Conservation (phyloP, 2,113 vertebrate genomes). For the Alexandromys fortis region DNA sequence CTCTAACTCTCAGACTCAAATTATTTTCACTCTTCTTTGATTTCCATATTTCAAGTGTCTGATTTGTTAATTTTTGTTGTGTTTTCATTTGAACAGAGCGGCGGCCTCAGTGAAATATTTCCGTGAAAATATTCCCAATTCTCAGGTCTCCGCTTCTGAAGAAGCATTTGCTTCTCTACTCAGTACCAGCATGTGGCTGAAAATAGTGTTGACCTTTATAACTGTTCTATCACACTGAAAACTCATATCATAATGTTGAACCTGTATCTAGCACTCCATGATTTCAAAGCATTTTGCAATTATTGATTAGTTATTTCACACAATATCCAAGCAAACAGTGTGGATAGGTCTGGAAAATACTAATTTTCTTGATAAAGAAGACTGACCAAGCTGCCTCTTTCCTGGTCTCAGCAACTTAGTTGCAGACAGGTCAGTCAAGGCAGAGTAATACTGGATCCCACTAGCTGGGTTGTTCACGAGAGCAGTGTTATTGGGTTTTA, state of each 20-base stretch:
- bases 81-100: conserved; percentile 29
- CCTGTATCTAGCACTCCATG: conserved; percentile 46
- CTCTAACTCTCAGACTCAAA: neutral
- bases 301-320: conserved; percentile 71
- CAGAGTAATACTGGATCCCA: neutral
- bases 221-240: conserved; percentile 61
- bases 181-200: neutral
- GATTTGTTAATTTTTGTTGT: neutral
- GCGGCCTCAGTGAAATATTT: conserved; percentile 1
- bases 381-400: conserved; percentile 45
- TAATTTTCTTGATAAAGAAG: conserved; percentile 54
- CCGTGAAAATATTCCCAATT: neutral
- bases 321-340: conserved; percentile 51
- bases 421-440: neutral
- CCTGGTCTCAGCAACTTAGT: neutral
- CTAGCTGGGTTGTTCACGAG: neutral
- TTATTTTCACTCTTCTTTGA: neutral
- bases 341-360: conserved; percentile 41
- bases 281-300: conserved; percentile 70
- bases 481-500: neutral
- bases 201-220: conserved; percentile 71
- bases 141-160: neutral
- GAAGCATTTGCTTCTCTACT: conserved; percentile 8
- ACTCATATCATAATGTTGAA: conserved; percentile 55
- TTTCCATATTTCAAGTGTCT: conserved; percentile 30